Evolutionary conservation across 2,113 vertebrate species (phyloP).

Genomic region (Pimephales promelas): DNA sequence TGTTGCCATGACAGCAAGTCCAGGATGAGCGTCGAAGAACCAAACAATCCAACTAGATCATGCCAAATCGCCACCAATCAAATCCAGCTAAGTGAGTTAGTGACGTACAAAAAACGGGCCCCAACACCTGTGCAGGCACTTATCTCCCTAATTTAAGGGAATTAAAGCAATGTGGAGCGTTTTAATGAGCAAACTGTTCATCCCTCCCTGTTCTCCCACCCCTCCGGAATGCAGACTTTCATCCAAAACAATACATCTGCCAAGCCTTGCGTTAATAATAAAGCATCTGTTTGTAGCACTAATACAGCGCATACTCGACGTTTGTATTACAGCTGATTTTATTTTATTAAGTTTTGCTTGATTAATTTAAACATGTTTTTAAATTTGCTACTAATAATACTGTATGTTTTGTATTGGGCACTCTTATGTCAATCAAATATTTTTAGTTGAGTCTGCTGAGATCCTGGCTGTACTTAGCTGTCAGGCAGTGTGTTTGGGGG

Average conservation of each 20-base stretch:
- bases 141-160: conserved; percentile 10
- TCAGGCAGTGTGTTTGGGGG: neutral
- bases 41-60: no score
- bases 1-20: no score
- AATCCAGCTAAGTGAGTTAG: no score
- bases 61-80: no score
- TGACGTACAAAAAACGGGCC: no score
- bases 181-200: conserved; percentile 30
- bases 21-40: no score
- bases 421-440: neutral
- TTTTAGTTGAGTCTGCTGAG: neutral
- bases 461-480: no score
- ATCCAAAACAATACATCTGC: conserved; percentile 40
- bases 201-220: conserved; percentile 14
- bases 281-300: conserved; percentile 36
- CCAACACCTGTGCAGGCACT: conserved; percentile 45
- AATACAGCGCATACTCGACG: conserved; percentile 21
- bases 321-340: neutral
- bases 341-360: neutral
- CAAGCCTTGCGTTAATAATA: conserved; percentile 46
- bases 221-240: conserved; percentile 20
- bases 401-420: neutral
- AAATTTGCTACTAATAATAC: neutral
- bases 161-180: neutral
- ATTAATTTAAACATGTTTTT: neutral